Evolutionary conservation across 2,888 invertebrate genomes (phyloP).

Genomic region (Cryptus viduatorius): DNA sequence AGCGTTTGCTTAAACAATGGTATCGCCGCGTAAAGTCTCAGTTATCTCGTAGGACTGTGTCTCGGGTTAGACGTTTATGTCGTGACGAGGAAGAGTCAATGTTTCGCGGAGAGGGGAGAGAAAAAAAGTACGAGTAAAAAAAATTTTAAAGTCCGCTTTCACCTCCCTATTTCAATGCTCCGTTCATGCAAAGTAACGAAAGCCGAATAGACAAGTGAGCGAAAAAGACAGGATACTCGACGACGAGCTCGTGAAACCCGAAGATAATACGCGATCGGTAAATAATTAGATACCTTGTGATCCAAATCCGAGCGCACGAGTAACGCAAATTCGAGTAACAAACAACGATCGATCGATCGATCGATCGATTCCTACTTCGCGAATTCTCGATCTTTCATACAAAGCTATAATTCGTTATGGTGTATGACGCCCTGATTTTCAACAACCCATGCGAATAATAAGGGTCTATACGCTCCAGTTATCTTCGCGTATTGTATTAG

Average conservation of each 20-base stretch:
- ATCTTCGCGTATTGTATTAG: neutral
- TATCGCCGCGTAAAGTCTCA: slow-evolving; percentile 7
- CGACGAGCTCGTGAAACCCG: slow-evolving; percentile 23
- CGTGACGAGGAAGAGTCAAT: slow-evolving; percentile 64
- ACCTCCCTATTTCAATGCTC: slow-evolving; percentile 31
- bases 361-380: slow-evolving; percentile 3
- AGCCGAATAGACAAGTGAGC: slow-evolving; percentile 23
- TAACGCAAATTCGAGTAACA: slow-evolving; percentile 34
- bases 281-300: slow-evolving; percentile 56
- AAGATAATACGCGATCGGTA: slow-evolving; percentile 43
- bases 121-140: slow-evolving; percentile 11
- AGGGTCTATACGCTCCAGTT: neutral
- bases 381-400: slow-evolving; percentile 8
- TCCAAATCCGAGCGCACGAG: slow-evolving; percentile 54
- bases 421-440: neutral
- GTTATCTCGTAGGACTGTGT: slow-evolving; percentile 35
- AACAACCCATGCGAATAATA: slow-evolving; percentile 6
- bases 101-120: slow-evolving; percentile 13
- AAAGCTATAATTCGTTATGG: neutral
- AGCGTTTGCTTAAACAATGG: neutral
- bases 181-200: slow-evolving; percentile 31
- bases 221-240: slow-evolving; percentile 28
- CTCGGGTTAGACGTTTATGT: slow-evolving; percentile 25
- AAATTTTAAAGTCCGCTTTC: slow-evolving; percentile 61
- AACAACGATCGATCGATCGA: neutral